phyloP scores from a whole-genome alignment of 2,888 invertebrate species.

The Pherbina coryleti region DNA sequence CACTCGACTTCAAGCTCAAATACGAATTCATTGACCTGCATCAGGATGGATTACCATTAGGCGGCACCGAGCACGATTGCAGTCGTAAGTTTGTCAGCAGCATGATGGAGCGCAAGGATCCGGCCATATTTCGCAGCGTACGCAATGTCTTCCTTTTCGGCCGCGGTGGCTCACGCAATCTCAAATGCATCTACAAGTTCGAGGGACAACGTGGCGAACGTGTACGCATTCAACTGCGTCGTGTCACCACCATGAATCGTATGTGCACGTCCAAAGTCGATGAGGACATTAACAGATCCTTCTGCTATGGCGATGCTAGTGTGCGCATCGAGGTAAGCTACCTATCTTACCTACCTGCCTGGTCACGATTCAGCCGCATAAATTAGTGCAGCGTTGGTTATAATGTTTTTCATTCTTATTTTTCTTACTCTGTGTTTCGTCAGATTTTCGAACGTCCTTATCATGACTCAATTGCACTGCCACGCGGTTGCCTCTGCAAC shows the following conservation, averaged over 20 bases:
- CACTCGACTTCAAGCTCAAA: slow-evolving; percentile 85
- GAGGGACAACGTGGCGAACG: slow-evolving; percentile 87
- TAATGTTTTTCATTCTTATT: neutral
- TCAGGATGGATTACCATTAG: slow-evolving; percentile 85
- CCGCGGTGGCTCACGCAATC: slow-evolving; percentile 84
- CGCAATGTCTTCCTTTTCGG: slow-evolving; percentile 89
- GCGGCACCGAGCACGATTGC: slow-evolving; percentile 77
- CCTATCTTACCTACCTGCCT: no score
- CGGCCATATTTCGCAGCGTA: slow-evolving; percentile 84
- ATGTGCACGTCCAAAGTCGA: slow-evolving; percentile 67
- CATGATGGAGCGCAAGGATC: slow-evolving; percentile 71
- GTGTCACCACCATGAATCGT: slow-evolving; percentile 76
- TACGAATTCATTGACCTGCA: slow-evolving; percentile 92
- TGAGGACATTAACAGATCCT: slow-evolving; percentile 77
- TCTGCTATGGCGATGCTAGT: slow-evolving; percentile 79
- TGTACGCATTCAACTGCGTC: slow-evolving; percentile 81
- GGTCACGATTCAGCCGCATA: no score
- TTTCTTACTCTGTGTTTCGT: slow-evolving; percentile 1
- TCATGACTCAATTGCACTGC: slow-evolving; percentile 78
- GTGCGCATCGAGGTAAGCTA: slow-evolving; percentile 74
- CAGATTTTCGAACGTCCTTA: slow-evolving; percentile 82
- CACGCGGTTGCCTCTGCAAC: slow-evolving; percentile 85
- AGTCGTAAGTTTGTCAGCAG: slow-evolving; percentile 82
- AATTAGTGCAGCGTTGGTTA: neutral
- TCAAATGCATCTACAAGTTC: slow-evolving; percentile 91